Conservation (phyloP, 2,797 vertebrate species). For the Pogoniulus pusillus region DNA sequence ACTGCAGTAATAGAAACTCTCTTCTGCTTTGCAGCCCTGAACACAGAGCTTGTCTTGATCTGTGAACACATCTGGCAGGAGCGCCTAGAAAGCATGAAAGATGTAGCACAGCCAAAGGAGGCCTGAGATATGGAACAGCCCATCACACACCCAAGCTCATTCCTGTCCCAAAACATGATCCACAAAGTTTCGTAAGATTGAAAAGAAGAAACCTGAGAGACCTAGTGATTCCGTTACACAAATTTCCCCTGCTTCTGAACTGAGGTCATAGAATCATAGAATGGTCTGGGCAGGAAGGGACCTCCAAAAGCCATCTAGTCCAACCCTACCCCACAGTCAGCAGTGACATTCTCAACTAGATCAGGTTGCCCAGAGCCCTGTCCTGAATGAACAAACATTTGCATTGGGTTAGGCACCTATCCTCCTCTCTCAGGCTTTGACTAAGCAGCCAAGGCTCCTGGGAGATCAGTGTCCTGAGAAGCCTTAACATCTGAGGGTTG, state of each 20-base stretch:
- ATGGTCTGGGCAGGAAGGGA: too few species aligned
- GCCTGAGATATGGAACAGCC: background rate
- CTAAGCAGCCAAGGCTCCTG: background rate
- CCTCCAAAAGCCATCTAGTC: too few species aligned
- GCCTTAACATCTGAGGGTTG: background rate
- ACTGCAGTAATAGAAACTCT: background rate
- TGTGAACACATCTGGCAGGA: background rate
- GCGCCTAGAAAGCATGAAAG: background rate
- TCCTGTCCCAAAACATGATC: background rate
- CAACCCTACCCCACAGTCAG: too few species aligned
- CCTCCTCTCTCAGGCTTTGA: background rate
- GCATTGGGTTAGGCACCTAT: background rate
- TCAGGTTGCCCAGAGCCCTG: background rate
- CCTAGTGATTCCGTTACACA: background rate
- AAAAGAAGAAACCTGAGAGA: background rate
- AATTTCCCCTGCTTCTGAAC: background rate
- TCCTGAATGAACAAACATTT: background rate
- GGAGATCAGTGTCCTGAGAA: background rate
- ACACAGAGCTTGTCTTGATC: background rate
- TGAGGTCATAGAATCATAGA: background rate
- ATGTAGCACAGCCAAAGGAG: background rate
- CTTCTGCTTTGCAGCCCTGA: conserved; percentile 16
- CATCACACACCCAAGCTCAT: background rate
- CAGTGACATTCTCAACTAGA: too few species aligned
- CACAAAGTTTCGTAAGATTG: background rate